phyloP scores from a whole-genome alignment of 1,140 invertebrate genomes.

The Cheumatopsyche charites region DNA sequence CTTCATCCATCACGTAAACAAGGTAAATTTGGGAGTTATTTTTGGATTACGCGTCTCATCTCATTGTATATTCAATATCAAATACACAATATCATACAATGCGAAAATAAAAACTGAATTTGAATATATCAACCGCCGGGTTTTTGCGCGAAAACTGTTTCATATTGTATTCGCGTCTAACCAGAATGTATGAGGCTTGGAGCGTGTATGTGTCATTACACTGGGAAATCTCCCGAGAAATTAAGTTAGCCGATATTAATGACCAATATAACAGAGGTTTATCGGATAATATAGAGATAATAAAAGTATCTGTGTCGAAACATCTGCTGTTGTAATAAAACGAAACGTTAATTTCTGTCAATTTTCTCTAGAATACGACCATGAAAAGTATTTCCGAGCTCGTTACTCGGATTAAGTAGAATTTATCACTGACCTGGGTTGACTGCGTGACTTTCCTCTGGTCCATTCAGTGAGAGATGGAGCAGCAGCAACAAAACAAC shows the following conservation, averaged over 20 bases:
- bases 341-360: conserved; percentile 11
- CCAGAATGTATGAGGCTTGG: too few relatives aligned
- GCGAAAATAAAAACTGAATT: neutral
- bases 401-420: conserved; percentile 4
- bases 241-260: conserved; percentile 21
- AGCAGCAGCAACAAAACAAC: conserved; percentile 45
- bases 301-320: neutral
- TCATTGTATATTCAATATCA: conserved; percentile 19
- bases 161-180: too few relatives aligned
- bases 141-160: neutral
- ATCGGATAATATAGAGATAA: neutral
- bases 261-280: neutral
- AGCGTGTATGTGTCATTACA: neutral
- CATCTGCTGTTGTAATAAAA: neutral
- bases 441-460: conserved; percentile 47
- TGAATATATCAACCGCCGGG: neutral
- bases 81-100: conserved; percentile 8
- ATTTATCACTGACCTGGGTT: conserved; percentile 43
- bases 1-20: conserved; percentile 18
- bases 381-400: too few relatives aligned
- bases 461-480: conserved; percentile 46
- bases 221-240: conserved; percentile 11
- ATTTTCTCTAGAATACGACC: neutral
- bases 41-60: conserved; percentile 23
- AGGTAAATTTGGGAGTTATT: conserved; percentile 17